These are phyloP conservation scores for Anas platyrhynchos DNA, from an alignment of 2,113 vertebrate species.

Conservation along the genomic window DNA sequence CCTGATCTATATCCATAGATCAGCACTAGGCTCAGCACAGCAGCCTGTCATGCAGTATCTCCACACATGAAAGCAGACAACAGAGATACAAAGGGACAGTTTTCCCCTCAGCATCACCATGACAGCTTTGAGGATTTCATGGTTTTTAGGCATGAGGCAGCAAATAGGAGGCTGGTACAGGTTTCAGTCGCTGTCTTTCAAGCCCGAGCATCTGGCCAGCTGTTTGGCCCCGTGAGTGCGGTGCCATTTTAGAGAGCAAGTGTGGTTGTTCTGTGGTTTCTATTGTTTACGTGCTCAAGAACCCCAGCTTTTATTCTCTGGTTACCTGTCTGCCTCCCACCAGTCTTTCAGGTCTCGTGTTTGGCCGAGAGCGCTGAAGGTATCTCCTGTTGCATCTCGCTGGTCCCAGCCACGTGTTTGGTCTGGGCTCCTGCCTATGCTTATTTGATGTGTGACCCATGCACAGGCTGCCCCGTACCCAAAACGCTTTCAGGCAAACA, in stretches of 20 bases:
- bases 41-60: neutral
- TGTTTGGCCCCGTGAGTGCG: neutral
- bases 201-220: conserved; percentile 8
- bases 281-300: neutral
- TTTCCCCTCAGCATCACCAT: neutral
- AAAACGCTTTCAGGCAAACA: neutral
- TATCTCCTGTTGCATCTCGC: neutral
- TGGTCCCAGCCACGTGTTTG: neutral
- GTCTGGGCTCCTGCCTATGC: neutral
- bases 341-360: neutral
- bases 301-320: neutral
- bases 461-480: neutral
- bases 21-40: neutral
- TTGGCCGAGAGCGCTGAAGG: neutral
- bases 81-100: neutral
- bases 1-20: conserved; percentile 17
- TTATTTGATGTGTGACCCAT: neutral
- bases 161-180: fast-evolving
- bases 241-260: neutral
- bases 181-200: neutral
- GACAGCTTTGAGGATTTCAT: neutral
- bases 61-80: neutral
- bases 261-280: neutral
- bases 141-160: neutral
- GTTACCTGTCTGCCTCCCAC: neutral